Base-by-base conservation (phyloP, 1,140 invertebrate genomes). In the Musca domestica region DNA sequence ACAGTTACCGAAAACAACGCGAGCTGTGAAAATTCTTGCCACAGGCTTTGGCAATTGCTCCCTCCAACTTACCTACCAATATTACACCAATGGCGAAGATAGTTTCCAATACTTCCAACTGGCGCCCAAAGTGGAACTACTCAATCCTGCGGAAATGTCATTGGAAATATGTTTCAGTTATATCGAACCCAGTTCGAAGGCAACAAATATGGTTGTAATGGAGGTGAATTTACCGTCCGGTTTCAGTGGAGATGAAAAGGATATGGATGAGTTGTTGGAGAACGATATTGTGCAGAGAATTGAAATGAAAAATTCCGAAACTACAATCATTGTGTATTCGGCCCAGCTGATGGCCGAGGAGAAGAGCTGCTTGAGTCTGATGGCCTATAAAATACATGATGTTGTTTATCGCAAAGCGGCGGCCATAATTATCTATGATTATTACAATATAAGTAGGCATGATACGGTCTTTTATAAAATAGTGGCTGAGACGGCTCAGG, bases 341-440 rank as follows among this genome's bases (percentile, higher is more conserved):
- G 19, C 19, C 10, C 19, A 20, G 6, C 10, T 52, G 5, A 22
- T 20, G 19, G 19, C 19, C 9, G 20, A 20, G 19, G 49, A 20
- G 6, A 19, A 92, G 77, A 88, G 91, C 22, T 96, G 94, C 76
- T 91, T 95, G 17, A 92, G 91, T 1, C 86, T 97, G 27, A 90
- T 91, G 9, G 92, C 54, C 14, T 23, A 58, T 30, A 87, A 92
- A 74, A 90, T 91, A 1, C 89, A 91, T 76, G 90, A 90, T 78
- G 93, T 96, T 3, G 91, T 91, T 3, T 88, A 91, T 73, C 92
- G 95, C 74, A 92, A 91, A 76, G 90, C 92, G 34, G 90, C 92
- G 10, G 87, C 92, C 25, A 90, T 96, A 19, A 86, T 88, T 14
- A 87, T 96, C 58, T 97, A 94, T 75, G 94, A 97, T 76, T 97